phyloP scores from a whole-genome alignment of 2,797 vertebrate genomes.

The Channa striata region DNA sequence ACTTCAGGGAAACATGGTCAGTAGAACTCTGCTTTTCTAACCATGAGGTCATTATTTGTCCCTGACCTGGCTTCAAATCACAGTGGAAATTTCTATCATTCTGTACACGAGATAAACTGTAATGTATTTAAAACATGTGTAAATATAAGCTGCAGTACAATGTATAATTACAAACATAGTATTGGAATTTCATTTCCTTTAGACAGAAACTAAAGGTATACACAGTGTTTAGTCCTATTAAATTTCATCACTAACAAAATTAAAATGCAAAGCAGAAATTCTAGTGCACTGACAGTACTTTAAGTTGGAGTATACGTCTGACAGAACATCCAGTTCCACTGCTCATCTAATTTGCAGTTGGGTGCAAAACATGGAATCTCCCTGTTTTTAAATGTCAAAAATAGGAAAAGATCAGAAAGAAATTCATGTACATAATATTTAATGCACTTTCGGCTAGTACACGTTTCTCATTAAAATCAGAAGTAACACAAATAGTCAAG shows the following conservation, averaged over 20 bases:
- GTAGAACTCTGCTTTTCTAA: neutral
- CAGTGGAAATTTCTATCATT: too few relatives aligned
- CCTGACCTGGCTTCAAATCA: neutral
- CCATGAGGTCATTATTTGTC: neutral
- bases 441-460: too few relatives aligned
- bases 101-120: neutral
- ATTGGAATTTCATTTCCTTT: too few relatives aligned
- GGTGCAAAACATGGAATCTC: neutral
- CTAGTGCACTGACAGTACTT: conserved; percentile 46
- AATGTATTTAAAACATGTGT: conserved; percentile 3
- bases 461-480: too few relatives aligned
- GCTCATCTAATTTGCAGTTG: conserved; percentile 36
- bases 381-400: too few relatives aligned
- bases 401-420: too few relatives aligned
- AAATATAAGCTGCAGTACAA: neutral
- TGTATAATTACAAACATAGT: neutral
- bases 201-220: neutral
- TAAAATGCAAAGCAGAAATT: conserved; percentile 52
- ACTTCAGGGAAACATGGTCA: neutral
- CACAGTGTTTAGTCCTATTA: conserved; percentile 2
- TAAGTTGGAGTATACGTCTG: conserved; percentile 33
- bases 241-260: conserved; percentile 55
- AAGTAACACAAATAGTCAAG: too few relatives aligned
- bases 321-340: conserved; percentile 46
- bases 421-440: too few relatives aligned